Evolutionary conservation across 2,113 vertebrate genomes (phyloP).

Genomic region (Oreochromis aureus): DNA sequence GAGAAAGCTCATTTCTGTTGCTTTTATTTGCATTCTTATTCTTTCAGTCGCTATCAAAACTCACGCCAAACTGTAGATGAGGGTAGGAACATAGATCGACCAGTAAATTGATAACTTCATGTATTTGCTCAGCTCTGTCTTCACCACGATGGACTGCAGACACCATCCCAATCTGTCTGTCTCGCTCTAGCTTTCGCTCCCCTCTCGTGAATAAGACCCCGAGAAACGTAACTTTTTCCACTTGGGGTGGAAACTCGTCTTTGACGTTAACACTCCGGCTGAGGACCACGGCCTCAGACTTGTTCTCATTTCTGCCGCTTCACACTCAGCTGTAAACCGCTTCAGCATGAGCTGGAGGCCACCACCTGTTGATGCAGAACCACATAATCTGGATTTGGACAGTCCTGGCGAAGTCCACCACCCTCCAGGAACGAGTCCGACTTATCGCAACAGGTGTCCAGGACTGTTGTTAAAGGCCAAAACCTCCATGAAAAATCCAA

Average conservation of each 20-base stretch:
- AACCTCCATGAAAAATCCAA: background rate
- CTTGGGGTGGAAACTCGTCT: background rate
- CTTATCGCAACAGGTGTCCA: rapidly evolving
- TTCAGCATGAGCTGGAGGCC: background rate
- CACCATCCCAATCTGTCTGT: background rate
- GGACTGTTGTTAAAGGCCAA: background rate
- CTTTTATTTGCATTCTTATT: background rate
- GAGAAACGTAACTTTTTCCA: background rate
- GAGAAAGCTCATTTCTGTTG: background rate
- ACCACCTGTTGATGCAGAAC: background rate
- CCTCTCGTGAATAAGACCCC: background rate
- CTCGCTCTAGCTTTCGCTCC: too few species aligned
- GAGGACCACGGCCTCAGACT: background rate
- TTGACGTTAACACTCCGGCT: background rate
- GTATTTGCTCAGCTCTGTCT: background rate
- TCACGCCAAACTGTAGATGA: rapidly evolving
- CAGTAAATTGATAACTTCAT: background rate
- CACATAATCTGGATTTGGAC: background rate
- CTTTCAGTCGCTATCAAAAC: background rate
- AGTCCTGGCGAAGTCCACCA: background rate
- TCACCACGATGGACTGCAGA: background rate
- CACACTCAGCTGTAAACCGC: background rate
- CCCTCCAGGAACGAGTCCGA: background rate
- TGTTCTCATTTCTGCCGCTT: background rate
- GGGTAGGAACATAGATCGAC: rapidly evolving